Evolutionary conservation across 2,888 invertebrate genomes (phyloP).

Genomic region (Poecilobothrus nobilitatus): DNA sequence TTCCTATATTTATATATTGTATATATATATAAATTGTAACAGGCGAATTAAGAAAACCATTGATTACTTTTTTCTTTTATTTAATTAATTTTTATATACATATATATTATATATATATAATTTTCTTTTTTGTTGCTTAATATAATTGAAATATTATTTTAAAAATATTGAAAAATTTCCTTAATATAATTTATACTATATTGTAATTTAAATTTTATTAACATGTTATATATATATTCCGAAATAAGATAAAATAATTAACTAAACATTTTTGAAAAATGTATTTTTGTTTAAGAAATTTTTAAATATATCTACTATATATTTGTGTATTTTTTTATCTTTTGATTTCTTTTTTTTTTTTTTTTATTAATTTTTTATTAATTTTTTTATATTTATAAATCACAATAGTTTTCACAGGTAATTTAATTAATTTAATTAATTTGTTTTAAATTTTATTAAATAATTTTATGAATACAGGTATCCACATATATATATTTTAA

Average conservation of each 20-base stretch:
- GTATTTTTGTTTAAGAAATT: too few relatives aligned
- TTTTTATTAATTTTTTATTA: background rate
- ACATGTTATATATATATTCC: background rate
- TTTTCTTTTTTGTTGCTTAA: background rate
- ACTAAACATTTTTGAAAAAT: too few relatives aligned
- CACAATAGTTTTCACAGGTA: slow-evolving; percentile 5
- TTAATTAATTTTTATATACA: background rate
- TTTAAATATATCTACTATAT: too few relatives aligned
- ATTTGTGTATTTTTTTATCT: too few relatives aligned
- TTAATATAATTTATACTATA: background rate
- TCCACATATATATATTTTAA: background rate
- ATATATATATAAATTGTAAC: background rate
- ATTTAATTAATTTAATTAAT: background rate
- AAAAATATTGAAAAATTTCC: background rate
- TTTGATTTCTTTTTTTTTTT: background rate
- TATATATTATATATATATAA: too few relatives aligned
- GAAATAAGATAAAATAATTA: too few relatives aligned
- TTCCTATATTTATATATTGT: too few relatives aligned
- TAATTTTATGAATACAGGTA: background rate
- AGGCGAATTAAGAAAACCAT: slow-evolving; percentile 4
- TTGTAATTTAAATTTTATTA: background rate
- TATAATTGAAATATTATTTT: too few relatives aligned
- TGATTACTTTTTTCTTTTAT: background rate
- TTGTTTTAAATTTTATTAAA: too few relatives aligned
- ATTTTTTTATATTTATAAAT: background rate